Base-by-base conservation (phyloP, 2,888 invertebrate genomes). In the Idaea aversata region DNA sequence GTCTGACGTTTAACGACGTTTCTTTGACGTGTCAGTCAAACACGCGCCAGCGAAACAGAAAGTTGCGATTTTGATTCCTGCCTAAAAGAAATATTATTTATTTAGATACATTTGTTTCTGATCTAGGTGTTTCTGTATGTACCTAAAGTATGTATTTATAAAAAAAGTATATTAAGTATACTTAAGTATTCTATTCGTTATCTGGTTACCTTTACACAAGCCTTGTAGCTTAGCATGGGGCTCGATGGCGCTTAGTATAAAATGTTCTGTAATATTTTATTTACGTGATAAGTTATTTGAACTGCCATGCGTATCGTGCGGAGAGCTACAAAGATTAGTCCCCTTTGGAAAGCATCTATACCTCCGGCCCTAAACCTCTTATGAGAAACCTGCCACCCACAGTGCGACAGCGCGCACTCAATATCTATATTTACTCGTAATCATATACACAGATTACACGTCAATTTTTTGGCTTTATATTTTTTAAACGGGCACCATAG, bases 381-480 rank as follows among this genome's bases (percentile, higher is more conserved):
- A 64, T 60, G 25, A 38, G 57, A 34, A 60, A 60, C 67, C 63
- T 68, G 67, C 77, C 77, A 78, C 81, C 81, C 84, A 83, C 74
- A 69, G 73, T 67, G 70, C 60, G 62, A 63, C 66, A 61, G 58
- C 63, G 34, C 62, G 57, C 61, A 63, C 63, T 68, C 91, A 92
- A 92, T 91, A 88, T 91, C 90, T 91, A 89, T 90, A 91, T 91
- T 92, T 87, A 89, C 78, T 47, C 10, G 47, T 47, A 47, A 34
- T 75, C 79, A 84, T 82, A 82, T 82, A 79, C 85, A 81, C 83
- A 86, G 91, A 92, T 91, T 91, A 90, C 82, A 85, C 88, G 86
- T 88, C 91, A 90, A 88, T 90, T 90, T 88, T 84, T 84, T 84
- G 85, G 85, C 80, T 91, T 92, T 91, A 90, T 91, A 87, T 86